A percentile compares a stretch with the other conserved stretches of the same genome.
Evolutionary conservation across 2,113 vertebrate species (phyloP).

Genomic region (Fulmarus glacialis): DNA sequence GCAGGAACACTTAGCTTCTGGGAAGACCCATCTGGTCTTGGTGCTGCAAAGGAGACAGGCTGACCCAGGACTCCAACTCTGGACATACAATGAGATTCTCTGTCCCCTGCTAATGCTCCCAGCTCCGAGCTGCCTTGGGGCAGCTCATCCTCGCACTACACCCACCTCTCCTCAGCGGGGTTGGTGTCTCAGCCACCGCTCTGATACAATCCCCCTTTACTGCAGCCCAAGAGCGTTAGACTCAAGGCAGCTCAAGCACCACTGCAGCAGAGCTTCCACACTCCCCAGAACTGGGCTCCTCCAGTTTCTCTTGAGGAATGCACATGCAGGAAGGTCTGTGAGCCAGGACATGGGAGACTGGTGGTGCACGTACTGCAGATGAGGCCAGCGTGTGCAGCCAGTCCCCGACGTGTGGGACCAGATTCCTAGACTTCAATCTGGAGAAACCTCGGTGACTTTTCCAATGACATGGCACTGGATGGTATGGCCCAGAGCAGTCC

Average conservation of each 20-base stretch:
- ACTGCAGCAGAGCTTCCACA: accelerated
- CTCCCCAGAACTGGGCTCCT: not conserved
- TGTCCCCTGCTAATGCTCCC: not conserved
- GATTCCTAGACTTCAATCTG: not conserved
- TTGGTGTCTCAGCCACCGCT: not conserved
- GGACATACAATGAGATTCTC: accelerated
- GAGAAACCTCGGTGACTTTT: not conserved
- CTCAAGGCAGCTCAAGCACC: not conserved
- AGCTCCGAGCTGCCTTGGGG: accelerated
- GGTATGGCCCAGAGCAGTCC: not conserved
- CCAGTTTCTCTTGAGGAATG: not conserved
- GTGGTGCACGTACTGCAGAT: not conserved
- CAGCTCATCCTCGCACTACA: not conserved
- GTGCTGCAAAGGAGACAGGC: not conserved
- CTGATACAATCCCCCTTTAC: not conserved
- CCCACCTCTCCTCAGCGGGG: not conserved
- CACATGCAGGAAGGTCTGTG: not conserved
- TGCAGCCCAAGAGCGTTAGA: not conserved
- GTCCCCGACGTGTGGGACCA: not conserved
- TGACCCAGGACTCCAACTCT: not conserved
- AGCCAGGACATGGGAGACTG: not conserved
- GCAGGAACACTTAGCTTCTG: not conserved
- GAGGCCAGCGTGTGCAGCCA: accelerated
- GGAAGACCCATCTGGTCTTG: not conserved
- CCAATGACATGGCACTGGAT: not conserved